These are phyloP conservation scores for Amiota mariae DNA, from an alignment of 2,888 invertebrate genomes.

Conservation along the genomic window DNA sequence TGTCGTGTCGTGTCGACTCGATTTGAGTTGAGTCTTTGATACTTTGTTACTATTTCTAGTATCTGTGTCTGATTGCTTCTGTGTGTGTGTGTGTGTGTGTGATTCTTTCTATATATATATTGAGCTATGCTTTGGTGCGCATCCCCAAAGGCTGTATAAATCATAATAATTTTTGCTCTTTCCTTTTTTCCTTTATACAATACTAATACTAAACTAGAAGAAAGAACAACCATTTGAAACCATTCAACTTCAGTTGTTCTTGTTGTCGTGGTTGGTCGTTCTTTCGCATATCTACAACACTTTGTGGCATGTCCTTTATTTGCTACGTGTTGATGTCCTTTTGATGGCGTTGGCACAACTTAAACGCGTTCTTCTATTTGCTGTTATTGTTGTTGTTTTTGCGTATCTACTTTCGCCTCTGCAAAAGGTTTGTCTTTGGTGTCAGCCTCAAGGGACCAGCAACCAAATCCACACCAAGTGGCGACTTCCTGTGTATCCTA, in stretches of 20 bases:
- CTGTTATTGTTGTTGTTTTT: slow-evolving; percentile 46
- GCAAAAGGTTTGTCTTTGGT: slow-evolving; percentile 38
- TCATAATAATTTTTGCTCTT: slow-evolving; percentile 67
- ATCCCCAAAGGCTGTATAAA: slow-evolving; percentile 68
- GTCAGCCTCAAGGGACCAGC: slow-evolving; percentile 48
- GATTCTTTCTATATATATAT: not conserved
- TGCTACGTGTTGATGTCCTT: slow-evolving; percentile 68
- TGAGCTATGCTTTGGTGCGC: slow-evolving; percentile 53
- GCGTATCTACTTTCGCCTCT: slow-evolving; percentile 38
- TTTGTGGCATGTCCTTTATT: slow-evolving; percentile 69
- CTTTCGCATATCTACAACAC: slow-evolving; percentile 56
- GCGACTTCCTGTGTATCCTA: slow-evolving; percentile 10
- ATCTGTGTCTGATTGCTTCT: not conserved
- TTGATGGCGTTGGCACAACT: slow-evolving; percentile 58
- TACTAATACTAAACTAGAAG: too few species aligned
- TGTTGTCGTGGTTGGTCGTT: not conserved
- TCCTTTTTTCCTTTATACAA: too few species aligned
- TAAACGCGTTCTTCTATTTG: slow-evolving; percentile 41
- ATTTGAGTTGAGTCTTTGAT: slow-evolving; percentile 59
- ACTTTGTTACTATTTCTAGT: slow-evolving; percentile 41
- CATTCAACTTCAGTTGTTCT: not conserved
- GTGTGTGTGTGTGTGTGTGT: slow-evolving; percentile 34
- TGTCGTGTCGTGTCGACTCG: slow-evolving; percentile 26
- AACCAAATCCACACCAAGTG: slow-evolving; percentile 17
- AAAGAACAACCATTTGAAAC: slow-evolving; percentile 35